Conservation (phyloP, 2,888 invertebrate genomes). For the Pterostichus niger region DNA sequence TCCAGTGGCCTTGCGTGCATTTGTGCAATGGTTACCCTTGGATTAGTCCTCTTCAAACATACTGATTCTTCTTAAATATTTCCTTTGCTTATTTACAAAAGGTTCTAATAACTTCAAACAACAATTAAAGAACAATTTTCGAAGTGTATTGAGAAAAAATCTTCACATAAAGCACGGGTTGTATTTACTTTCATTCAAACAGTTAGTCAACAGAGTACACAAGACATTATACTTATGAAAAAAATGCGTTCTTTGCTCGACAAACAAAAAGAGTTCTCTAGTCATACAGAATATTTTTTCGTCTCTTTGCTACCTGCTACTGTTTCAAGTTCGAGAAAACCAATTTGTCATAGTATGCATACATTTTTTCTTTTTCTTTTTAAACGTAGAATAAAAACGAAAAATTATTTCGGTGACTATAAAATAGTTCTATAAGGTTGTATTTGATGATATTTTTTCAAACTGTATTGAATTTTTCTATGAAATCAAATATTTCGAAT, state of each 20-base stretch:
- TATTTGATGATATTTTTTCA: background rate
- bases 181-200: constrained; percentile 51
- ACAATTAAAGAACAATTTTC: constrained; percentile 65
- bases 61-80: constrained; percentile 63
- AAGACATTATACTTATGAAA: constrained; percentile 45
- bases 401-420: background rate
- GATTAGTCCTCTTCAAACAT: constrained; percentile 62
- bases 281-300: constrained; percentile 11
- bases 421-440: background rate
- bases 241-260: constrained; percentile 36
- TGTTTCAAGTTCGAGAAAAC: constrained; percentile 3
- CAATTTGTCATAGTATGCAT: constrained; percentile 10
- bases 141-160: constrained; percentile 57
- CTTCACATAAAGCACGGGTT: constrained; percentile 53
- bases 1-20: constrained; percentile 20
- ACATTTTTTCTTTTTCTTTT: background rate
- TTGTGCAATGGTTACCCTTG: constrained; percentile 55
- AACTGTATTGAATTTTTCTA: too few species aligned
- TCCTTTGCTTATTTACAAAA: constrained; percentile 63
- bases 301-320: constrained; percentile 37
- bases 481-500: too few species aligned
- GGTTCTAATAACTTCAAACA: constrained; percentile 63
- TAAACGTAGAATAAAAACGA: background rate
- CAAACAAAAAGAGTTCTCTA: constrained; percentile 11
- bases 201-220: constrained; percentile 48